Percentiles rank a stretch among this genome's conserved stretches.
Evolutionary conservation across 1,140 invertebrate genomes (phyloP).

Genomic region (Sitophilus oryzae): DNA sequence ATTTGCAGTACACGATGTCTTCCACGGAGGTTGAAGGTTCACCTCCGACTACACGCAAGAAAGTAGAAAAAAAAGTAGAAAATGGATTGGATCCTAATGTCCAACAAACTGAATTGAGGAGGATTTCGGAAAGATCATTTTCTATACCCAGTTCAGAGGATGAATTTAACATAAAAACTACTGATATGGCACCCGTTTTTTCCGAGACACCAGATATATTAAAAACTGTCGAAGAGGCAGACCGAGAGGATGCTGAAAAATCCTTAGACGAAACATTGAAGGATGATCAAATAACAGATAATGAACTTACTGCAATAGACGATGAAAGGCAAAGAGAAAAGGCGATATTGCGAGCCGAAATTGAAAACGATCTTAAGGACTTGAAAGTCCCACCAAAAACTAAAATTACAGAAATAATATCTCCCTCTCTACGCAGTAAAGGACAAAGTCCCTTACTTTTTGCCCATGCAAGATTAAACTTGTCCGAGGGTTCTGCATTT

Average conservation of each 20-base stretch:
- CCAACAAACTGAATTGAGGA: constrained; percentile 55
- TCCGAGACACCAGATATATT: constrained; percentile 31
- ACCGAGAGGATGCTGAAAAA: constrained; percentile 37
- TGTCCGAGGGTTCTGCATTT: constrained; percentile 75
- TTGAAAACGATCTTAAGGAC: constrained; percentile 40
- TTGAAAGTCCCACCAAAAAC: constrained; percentile 41
- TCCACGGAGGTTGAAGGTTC: constrained; percentile 67
- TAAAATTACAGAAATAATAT: constrained; percentile 43
- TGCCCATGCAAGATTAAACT: constrained; percentile 67
- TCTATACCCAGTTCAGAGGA: constrained; percentile 66
- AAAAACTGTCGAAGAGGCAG: constrained; percentile 36
- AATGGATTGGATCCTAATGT: constrained; percentile 54
- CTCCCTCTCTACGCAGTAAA: constrained; percentile 55
- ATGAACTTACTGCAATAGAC: constrained; percentile 45
- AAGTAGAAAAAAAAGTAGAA: constrained; percentile 51
- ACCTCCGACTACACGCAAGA: constrained; percentile 57
- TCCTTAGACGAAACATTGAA: constrained; percentile 43
- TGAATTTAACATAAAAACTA: constrained; percentile 46
- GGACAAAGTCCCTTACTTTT: constrained; percentile 72
- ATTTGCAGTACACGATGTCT: constrained; percentile 64
- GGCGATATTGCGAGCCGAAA: constrained; percentile 36
- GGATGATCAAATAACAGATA: constrained; percentile 50
- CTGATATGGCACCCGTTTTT: constrained; percentile 40
- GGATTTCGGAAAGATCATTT: constrained; percentile 62
- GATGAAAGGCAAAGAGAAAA: constrained; percentile 39